These are phyloP conservation scores for Cydia amplana DNA, from an alignment of 1,140 invertebrate species.

Conservation along the genomic window DNA sequence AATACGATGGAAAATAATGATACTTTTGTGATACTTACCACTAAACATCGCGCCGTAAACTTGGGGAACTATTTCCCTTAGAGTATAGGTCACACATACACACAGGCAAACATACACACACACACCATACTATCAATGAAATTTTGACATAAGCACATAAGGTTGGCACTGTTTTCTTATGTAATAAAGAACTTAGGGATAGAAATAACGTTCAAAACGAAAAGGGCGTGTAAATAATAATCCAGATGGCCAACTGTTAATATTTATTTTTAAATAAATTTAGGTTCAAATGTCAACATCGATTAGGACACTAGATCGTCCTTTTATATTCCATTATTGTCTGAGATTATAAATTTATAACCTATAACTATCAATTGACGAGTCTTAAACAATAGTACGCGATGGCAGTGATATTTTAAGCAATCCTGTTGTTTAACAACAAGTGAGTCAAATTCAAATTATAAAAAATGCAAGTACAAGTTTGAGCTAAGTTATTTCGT, in stretches of 20 bases:
- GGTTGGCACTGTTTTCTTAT: too few species aligned
- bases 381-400: not conserved
- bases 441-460: not conserved
- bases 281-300: slow-evolving; percentile 33
- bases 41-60: too few species aligned
- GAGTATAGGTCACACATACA: too few species aligned
- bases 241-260: not conserved
- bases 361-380: slow-evolving; percentile 27
- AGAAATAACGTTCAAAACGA: too few species aligned
- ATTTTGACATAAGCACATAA: too few species aligned
- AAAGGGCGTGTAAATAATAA: not conserved
- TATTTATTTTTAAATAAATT: slow-evolving; percentile 18
- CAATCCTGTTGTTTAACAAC: not conserved
- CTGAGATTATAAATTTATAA: slow-evolving; percentile 8
- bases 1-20: too few species aligned
- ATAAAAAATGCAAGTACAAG: not conserved
- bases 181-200: too few species aligned
- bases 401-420: not conserved
- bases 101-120: too few species aligned
- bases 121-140: too few species aligned
- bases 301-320: not conserved
- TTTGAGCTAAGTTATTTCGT: too few species aligned
- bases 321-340: slow-evolving; percentile 10
- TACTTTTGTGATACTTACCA: too few species aligned
- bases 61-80: too few species aligned